Evolutionary conservation across 2,797 vertebrate species (phyloP).

Genomic region (Pachyuromys duprasi): DNA sequence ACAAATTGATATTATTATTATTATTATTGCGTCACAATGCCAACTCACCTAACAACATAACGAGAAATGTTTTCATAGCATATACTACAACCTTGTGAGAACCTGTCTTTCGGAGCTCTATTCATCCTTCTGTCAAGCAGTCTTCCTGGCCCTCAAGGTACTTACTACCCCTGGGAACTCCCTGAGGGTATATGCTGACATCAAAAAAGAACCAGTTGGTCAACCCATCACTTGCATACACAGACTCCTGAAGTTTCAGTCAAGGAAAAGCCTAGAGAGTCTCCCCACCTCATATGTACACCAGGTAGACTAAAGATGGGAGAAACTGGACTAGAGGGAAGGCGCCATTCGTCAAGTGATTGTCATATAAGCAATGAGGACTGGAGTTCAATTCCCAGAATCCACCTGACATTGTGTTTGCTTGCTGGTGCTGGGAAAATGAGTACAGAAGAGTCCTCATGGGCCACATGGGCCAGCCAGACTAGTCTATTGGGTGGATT

Average conservation of each 20-base stretch:
- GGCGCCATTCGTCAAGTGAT: not conserved
- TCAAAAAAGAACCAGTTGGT: too few species aligned
- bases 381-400: not conserved
- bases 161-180: not conserved
- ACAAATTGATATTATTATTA: not conserved
- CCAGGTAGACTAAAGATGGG: not conserved
- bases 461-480: not conserved
- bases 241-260: not conserved
- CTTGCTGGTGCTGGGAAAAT: not conserved
- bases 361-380: not conserved
- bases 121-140: not conserved
- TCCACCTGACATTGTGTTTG: not conserved
- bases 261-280: not conserved
- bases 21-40: not conserved
- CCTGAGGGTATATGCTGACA: fast-evolving
- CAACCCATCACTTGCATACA: not conserved
- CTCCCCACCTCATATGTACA: not conserved
- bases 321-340: not conserved
- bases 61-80: not conserved
- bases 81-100: not conserved
- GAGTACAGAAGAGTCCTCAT: not conserved
- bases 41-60: not conserved
- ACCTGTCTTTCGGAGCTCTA: not conserved
- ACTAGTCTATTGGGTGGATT: not conserved
- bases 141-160: not conserved